These are phyloP conservation scores for Phasianus colchicus DNA, from an alignment of 2,113 vertebrate species.

Conservation along the genomic window DNA sequence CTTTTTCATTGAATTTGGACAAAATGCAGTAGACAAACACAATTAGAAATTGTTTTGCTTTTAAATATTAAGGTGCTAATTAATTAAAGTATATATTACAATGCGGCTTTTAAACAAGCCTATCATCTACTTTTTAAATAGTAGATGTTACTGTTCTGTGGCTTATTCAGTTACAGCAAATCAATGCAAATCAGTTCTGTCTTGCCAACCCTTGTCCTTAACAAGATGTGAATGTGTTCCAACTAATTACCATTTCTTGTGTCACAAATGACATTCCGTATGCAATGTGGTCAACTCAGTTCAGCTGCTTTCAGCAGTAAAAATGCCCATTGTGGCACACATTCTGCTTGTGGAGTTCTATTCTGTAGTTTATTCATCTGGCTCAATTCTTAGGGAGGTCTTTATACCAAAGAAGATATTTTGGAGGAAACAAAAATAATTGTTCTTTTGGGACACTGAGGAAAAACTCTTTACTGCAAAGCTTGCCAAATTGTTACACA, in stretches of 20 bases:
- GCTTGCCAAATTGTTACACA: conserved; percentile 64
- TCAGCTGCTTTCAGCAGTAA: conserved; percentile 26
- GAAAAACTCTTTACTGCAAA: conserved; percentile 19
- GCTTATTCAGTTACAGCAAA: neutral
- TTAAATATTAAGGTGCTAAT: neutral
- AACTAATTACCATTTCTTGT: conserved; percentile 46
- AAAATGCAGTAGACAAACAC: neutral
- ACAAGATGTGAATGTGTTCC: neutral
- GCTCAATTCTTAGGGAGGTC: neutral
- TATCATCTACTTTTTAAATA: neutral
- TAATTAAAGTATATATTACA: neutral
- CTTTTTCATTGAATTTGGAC: neutral
- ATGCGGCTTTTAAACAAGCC: neutral
- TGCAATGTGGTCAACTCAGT: conserved; percentile 10
- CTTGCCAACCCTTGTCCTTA: neutral
- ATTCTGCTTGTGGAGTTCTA: neutral
- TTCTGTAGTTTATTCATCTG: conserved; percentile 52
- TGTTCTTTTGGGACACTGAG: conserved; percentile 57
- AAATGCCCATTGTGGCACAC: conserved; percentile 1
- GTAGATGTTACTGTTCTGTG: neutral
- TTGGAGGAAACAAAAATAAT: conserved; percentile 69
- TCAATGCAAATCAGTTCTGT: neutral
- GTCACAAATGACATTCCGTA: conserved; percentile 19
- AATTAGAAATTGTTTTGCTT: neutral
- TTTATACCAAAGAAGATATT: conserved; percentile 51